Conservation (phyloP, 2,113 vertebrate genomes). For the Ibidorhyncha struthersii region DNA sequence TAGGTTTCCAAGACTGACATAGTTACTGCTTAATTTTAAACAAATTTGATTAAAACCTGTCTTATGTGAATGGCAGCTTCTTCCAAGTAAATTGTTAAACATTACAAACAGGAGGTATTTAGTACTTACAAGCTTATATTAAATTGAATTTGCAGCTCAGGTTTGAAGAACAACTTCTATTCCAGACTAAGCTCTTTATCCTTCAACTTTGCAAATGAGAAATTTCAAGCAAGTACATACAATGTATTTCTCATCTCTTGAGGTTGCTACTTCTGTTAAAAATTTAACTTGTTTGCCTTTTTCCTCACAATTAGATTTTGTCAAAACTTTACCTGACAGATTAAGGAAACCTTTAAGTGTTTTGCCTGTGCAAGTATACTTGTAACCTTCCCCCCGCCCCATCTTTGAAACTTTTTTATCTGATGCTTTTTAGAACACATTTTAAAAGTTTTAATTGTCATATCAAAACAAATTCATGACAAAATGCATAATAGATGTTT, state of each 20-base stretch:
- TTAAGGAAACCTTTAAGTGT: not conserved
- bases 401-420: not conserved
- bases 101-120: slow-evolving; percentile 1
- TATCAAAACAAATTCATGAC: not conserved
- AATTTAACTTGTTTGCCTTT: not conserved
- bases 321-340: not conserved
- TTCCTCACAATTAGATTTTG: not conserved
- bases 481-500: not conserved
- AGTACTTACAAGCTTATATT: slow-evolving; percentile 24
- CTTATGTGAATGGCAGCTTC: not conserved
- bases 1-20: not conserved
- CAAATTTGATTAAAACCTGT: not conserved
- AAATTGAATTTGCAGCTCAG: slow-evolving; percentile 32
- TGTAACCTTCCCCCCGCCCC: not conserved
- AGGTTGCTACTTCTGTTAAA: not conserved
- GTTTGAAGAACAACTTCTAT: not conserved
- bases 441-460: not conserved
- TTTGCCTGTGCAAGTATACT: not conserved
- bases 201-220: slow-evolving; percentile 30
- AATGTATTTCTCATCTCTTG: not conserved
- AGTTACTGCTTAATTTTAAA: not conserved
- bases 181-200: slow-evolving; percentile 43
- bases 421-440: not conserved
- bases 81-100: not conserved
- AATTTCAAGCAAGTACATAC: not conserved